These are phyloP conservation scores for Alligator sinensis DNA, from an alignment of 2,113 vertebrate genomes.

Conservation along the genomic window DNA sequence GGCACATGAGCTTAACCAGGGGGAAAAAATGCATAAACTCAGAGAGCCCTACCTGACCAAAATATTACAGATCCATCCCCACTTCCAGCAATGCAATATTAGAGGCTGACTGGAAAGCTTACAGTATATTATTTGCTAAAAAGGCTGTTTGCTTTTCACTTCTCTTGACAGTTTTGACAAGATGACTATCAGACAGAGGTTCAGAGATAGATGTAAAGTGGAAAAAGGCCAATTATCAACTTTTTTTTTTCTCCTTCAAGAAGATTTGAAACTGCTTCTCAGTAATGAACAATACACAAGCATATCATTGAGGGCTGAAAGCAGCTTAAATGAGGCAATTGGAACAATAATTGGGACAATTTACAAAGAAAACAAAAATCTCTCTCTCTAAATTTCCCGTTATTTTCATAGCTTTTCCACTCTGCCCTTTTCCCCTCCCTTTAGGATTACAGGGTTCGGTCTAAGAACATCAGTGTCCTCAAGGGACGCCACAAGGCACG, in stretches of 20 bases:
- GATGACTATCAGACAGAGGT: constrained; percentile 11
- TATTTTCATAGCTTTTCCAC: not conserved
- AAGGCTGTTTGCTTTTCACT: constrained; percentile 26
- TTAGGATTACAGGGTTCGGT: not conserved
- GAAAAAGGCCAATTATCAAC: constrained; percentile 3
- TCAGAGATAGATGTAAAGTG: constrained; percentile 25
- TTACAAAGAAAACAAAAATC: not conserved
- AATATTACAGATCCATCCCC: not conserved
- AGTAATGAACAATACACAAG: not conserved
- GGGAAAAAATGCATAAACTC: not conserved
- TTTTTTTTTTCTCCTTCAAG: not conserved
- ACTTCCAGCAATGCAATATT: not conserved
- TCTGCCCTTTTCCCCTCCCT: fast-evolving
- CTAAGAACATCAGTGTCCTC: not conserved
- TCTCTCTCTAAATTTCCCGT: not conserved
- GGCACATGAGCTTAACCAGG: not conserved
- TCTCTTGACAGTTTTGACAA: constrained; percentile 41
- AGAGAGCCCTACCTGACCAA: not conserved
- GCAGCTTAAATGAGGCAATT: not conserved
- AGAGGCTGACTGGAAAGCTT: not conserved
- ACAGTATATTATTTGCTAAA: constrained; percentile 17
- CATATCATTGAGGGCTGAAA: not conserved
- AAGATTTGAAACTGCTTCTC: not conserved
- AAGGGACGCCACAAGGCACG: not conserved
- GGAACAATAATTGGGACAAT: not conserved